Evolutionary conservation across 1,140 invertebrate species (phyloP).

Genomic region (Laupala kohalensis): DNA sequence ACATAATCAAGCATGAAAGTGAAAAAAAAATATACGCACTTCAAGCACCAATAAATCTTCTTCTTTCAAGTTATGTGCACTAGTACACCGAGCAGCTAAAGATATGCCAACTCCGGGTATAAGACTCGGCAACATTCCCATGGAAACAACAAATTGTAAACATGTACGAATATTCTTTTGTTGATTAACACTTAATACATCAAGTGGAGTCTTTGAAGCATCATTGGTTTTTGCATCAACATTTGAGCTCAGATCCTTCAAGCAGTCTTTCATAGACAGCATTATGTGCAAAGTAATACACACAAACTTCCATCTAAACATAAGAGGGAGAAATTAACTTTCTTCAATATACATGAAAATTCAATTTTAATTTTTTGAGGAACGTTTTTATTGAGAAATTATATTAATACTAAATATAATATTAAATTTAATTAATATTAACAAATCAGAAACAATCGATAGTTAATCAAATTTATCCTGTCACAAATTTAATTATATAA

Average conservation of each 20-base stretch:
- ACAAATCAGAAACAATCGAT: no score
- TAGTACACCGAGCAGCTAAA: constrained; percentile 28
- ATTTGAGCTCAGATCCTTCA: neutral
- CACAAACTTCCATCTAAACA: constrained; percentile 16
- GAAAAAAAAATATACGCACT: neutral
- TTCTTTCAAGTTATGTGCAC: constrained; percentile 17
- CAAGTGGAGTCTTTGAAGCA: constrained; percentile 2
- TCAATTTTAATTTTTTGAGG: neutral
- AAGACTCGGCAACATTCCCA: constrained; percentile 51
- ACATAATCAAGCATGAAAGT: no score
- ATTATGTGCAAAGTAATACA: constrained; percentile 13
- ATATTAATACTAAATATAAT: neutral
- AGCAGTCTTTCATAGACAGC: constrained; percentile 11
- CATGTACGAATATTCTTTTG: constrained; percentile 26
- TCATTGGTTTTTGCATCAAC: neutral
- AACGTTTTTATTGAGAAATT: no score
- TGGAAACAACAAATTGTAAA: constrained; percentile 41
- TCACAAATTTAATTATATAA: no score
- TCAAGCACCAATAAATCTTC: constrained; percentile 22
- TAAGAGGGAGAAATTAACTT: neutral
- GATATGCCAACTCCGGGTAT: constrained; percentile 47
- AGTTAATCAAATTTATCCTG: no score
- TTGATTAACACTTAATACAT: constrained; percentile 27
- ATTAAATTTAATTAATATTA: neutral
- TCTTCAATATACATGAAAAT: neutral